phyloP scores from a whole-genome alignment of 2,113 vertebrate species.

The Morphnarchus princeps region DNA sequence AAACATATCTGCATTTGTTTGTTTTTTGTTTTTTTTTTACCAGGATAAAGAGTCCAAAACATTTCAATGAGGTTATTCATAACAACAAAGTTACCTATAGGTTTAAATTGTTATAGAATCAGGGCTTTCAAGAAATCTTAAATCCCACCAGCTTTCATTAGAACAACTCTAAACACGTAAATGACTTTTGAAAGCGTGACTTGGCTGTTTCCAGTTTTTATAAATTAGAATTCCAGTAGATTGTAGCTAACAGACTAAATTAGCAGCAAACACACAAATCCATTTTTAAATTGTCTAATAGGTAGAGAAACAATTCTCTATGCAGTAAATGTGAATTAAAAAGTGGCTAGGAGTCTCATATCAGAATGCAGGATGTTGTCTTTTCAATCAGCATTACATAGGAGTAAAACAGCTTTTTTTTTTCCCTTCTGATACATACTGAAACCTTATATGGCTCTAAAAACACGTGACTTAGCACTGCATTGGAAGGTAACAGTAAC shows the following conservation, averaged over 20 bases:
- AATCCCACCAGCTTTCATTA: neutral
- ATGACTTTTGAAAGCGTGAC: neutral
- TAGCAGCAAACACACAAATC: no score
- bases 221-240: neutral
- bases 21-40: neutral
- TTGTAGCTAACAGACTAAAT: no score
- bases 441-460: neutral
- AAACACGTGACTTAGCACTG: neutral
- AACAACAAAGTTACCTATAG: neutral
- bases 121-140: neutral
- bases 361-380: neutral
- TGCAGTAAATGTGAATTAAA: neutral
- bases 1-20: neutral
- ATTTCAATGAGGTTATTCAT: neutral
- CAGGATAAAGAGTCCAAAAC: neutral
- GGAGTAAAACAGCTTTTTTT: neutral
- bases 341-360: neutral
- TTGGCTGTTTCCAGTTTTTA: neutral
- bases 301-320: neutral
- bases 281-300: neutral
- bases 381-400: neutral
- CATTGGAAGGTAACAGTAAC: neutral
- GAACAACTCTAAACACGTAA: neutral
- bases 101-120: neutral
- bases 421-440: neutral